These are phyloP conservation scores for Holothuria leucospilota DNA, from an alignment of 53 echinoderm and acorn worm species.

Conservation along the genomic window DNA sequence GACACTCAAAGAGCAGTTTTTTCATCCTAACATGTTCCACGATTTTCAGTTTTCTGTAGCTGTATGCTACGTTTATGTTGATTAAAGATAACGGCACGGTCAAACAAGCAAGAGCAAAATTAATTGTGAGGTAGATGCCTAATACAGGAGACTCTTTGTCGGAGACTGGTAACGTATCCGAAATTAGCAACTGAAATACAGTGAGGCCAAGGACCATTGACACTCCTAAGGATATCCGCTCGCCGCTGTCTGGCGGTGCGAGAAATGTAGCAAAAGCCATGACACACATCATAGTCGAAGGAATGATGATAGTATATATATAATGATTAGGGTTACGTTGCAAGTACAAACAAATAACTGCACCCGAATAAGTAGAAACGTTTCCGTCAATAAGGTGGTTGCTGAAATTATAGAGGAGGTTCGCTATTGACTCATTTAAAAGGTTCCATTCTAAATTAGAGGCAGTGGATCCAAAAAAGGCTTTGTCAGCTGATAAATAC, in stretches of 20 bases:
- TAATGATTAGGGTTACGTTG: slow-evolving; percentile 3
- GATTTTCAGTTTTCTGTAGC: background rate
- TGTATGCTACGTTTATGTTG: no score
- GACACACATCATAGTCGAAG: no score
- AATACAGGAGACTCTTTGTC: no score
- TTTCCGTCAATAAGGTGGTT: background rate
- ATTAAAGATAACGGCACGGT: no score
- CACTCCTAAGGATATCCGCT: no score
- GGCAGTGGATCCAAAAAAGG: background rate
- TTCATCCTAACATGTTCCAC: background rate
- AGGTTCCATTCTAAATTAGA: slow-evolving; percentile 1
- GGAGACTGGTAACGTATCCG: no score
- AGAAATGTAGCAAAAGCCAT: no score
- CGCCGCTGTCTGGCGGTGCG: no score
- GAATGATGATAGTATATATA: background rate
- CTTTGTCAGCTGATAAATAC: background rate
- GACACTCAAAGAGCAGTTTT: slow-evolving; percentile 5
- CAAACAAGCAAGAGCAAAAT: no score
- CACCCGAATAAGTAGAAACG: background rate
- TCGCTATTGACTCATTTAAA: background rate
- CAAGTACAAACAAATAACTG: background rate
- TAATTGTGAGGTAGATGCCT: no score
- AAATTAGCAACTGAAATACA: no score
- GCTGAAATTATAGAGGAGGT: background rate
- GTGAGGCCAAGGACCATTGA: no score